A percentile compares a stretch with the other conserved stretches of the same genome.
Evolutionary conservation across 2,888 invertebrate species (phyloP).

Genomic region (Acanthoscelides obtectus): DNA sequence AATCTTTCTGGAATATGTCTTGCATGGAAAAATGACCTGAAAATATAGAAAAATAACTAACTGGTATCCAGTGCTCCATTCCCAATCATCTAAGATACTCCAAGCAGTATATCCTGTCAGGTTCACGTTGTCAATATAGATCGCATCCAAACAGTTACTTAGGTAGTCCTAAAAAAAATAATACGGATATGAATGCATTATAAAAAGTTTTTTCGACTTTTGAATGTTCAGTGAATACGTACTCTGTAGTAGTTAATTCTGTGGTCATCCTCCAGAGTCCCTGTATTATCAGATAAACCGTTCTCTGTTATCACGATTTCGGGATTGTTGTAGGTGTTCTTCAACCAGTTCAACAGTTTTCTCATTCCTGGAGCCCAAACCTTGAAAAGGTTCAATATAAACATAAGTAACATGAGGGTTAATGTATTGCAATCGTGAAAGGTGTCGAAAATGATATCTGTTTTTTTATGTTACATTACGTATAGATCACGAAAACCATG

Average conservation of each 20-base stretch:
- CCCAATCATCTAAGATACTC: conserved; percentile 23
- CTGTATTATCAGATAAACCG: conserved; percentile 20
- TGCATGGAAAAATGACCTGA: no score
- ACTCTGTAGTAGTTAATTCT: conserved; percentile 13
- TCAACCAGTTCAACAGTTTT: conserved; percentile 24
- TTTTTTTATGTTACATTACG: no score
- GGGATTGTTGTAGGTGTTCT: conserved; percentile 20
- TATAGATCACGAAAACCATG: no score
- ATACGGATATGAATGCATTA: no score
- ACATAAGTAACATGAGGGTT: no score
- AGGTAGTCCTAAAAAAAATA: conserved; percentile 14
- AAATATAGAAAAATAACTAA: conserved; percentile 8
- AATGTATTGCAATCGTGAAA: no score
- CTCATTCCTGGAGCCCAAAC: conserved; percentile 24
- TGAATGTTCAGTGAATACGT: no score
- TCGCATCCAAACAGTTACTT: conserved; percentile 19
- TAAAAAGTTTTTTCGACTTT: neutral
- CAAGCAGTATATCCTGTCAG: conserved; percentile 15
- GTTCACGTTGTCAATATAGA: conserved; percentile 18
- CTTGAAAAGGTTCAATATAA: no score
- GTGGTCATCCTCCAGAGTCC: conserved; percentile 19
- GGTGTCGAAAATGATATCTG: no score
- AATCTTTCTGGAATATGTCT: no score
- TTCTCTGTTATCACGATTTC: conserved; percentile 28
- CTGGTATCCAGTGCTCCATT: conserved; percentile 19